Base-by-base conservation (phyloP, 2,888 invertebrate species). In the Andrena dorsata region DNA sequence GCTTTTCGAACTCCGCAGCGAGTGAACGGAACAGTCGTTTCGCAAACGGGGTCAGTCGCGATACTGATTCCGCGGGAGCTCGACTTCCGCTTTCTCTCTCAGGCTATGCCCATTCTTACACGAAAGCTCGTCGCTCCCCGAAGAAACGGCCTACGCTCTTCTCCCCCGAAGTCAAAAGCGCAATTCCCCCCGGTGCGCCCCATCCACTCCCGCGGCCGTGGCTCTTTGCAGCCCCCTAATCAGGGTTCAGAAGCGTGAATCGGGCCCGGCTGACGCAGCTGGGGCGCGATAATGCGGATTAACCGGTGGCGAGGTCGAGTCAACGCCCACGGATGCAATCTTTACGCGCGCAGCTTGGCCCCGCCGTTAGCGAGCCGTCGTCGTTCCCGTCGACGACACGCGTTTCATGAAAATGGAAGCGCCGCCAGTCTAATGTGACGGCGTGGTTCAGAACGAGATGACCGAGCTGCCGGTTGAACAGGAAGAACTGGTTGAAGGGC, bases 341-440 rank as follows among this genome's bases (percentile, higher is more conserved):
- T 80, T 76, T 77, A 86, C 74, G 73, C 70, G 53, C 60, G 72
- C 68, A 41, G 71, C 51, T 30, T 65, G 23, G 65, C 26, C 30
- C 3, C 56, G 60, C 56, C 66, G 76, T 84, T 84, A 84, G 61
- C 76, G 66, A 10, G 41, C 68, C 75, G 70, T 72, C 75, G 70
- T 72, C 74, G 76, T 41, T 63, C 26, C 35, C 53, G 71, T 70
- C 56, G 69, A 73, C 78, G 80, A 79, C 76, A 76, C 77, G 63
- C 72, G 81, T 85, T 85, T 81, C 88, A 78, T 85, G 85, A 66
- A 87, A 88, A 87, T 87, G 85, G 83, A 88, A 88, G 80, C 79
- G 84, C 65, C 83, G 53, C 68, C 70, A 81, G 85, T 74, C 87
- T 90, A 90, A 90, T 90, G 89, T 82, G 86, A 85, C 85, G 83